Conservation (phyloP, 2,888 invertebrate genomes). For the Lasius platythorax region DNA sequence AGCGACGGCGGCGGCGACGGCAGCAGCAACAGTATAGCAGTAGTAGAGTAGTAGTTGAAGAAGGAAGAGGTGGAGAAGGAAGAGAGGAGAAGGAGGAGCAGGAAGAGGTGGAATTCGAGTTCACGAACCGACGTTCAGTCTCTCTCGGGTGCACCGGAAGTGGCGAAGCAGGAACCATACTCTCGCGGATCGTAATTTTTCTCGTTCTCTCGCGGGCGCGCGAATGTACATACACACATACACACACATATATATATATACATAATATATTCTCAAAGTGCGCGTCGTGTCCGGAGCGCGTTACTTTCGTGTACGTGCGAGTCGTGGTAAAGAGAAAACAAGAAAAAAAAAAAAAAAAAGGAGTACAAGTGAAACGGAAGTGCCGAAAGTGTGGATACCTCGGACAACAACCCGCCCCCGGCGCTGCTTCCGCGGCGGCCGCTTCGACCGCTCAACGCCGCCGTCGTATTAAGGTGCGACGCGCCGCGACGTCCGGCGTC, state of each 20-base stretch:
- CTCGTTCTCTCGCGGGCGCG: constrained; percentile 37
- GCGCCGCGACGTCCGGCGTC: constrained; percentile 56
- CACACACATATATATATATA: constrained; percentile 9
- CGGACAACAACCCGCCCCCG: constrained; percentile 86
- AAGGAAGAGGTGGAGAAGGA: background rate
- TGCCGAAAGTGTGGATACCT: constrained; percentile 86
- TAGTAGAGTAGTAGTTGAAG: constrained; percentile 35
- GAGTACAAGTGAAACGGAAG: constrained; percentile 83
- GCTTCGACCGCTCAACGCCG: constrained; percentile 83
- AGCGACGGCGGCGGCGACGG: background rate
- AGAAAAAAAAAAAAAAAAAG: background rate
- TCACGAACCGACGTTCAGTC: constrained; percentile 52
- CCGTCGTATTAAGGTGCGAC: constrained; percentile 60
- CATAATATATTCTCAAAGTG: constrained; percentile 7
- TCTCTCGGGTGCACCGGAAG: constrained; percentile 49
- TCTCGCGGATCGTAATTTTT: constrained; percentile 30
- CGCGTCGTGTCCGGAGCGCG: constrained; percentile 10
- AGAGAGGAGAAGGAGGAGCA: constrained; percentile 25
- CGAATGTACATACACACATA: constrained; percentile 32
- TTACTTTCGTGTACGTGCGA: too few relatives aligned
- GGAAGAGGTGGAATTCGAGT: constrained; percentile 54
- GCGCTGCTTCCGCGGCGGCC: constrained; percentile 86
- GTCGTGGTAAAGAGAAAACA: too few relatives aligned
- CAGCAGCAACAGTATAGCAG: background rate
- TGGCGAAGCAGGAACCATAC: constrained; percentile 38